phyloP scores from a whole-genome alignment of 2,797 vertebrate genomes.

The Falco concolor region DNA sequence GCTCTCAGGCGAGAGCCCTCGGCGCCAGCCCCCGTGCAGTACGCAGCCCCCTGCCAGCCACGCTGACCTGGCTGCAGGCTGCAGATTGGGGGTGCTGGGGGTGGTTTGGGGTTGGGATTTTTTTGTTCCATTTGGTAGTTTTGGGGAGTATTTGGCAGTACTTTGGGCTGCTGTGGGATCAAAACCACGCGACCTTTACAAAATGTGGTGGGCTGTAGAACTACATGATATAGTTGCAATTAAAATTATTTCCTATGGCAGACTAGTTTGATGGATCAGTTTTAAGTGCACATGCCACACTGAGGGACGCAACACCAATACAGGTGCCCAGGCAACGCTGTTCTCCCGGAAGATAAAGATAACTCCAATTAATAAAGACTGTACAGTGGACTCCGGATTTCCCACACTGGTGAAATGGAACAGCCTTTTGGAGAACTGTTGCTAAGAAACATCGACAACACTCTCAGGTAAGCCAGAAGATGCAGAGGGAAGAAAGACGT shows the following conservation, averaged over 20 bases:
- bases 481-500: not conserved
- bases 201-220: not conserved
- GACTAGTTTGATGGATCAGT: not conserved
- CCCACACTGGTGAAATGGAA: not conserved
- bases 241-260: not conserved
- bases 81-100: not conserved
- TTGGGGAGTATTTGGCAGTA: not conserved
- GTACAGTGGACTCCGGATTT: not conserved
- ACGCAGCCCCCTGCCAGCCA: not conserved
- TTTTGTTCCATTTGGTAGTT: not conserved
- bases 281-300: not conserved
- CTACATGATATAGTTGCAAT: not conserved
- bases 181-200: not conserved
- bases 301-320: not conserved
- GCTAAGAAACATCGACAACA: not conserved
- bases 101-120: accelerated
- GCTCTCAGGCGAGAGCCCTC: not conserved
- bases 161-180: not conserved
- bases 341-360: not conserved
- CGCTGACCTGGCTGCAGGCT: not conserved
- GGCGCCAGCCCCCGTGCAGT: not conserved
- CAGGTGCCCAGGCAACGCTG: not conserved
- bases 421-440: not conserved
- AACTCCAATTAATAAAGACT: not conserved
- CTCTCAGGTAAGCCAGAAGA: not conserved